Conservation (phyloP, 2,113 vertebrate species). For the Calidris pygmaea region DNA sequence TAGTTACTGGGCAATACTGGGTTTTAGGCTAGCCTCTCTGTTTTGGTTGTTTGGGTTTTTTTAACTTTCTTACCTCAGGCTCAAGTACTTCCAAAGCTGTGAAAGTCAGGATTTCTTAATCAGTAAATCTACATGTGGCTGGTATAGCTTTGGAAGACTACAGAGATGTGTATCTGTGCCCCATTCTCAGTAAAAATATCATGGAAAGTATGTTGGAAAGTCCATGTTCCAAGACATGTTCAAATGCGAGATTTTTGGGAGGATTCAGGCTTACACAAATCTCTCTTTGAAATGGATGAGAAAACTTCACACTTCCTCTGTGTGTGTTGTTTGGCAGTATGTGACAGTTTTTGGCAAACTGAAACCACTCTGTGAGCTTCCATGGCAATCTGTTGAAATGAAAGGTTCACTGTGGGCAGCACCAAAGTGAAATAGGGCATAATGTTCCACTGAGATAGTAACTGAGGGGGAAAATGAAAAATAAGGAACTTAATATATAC, state of each 20-base stretch:
- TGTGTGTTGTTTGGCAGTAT: background rate
- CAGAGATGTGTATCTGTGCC: background rate
- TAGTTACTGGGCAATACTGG: background rate
- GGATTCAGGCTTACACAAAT: background rate
- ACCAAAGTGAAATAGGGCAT: background rate
- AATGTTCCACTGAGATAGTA: background rate
- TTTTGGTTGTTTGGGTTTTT: background rate
- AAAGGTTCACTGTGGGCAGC: background rate
- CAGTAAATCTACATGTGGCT: background rate
- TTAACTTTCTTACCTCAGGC: background rate
- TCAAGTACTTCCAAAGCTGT: background rate
- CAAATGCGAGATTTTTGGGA: background rate
- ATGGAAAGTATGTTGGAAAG: background rate
- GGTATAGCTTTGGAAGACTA: background rate
- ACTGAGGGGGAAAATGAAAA: background rate
- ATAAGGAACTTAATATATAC: background rate
- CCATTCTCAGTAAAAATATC: background rate
- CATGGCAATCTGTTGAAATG: background rate
- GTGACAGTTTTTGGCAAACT: background rate
- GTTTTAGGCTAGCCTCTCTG: background rate
- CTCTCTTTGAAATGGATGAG: background rate
- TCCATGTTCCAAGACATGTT: background rate
- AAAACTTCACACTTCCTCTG: background rate
- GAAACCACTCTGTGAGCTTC: background rate
- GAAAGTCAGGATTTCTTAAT: background rate